These are phyloP conservation scores for Timandra comae DNA, from an alignment of 2,888 invertebrate genomes.

Conservation along the genomic window DNA sequence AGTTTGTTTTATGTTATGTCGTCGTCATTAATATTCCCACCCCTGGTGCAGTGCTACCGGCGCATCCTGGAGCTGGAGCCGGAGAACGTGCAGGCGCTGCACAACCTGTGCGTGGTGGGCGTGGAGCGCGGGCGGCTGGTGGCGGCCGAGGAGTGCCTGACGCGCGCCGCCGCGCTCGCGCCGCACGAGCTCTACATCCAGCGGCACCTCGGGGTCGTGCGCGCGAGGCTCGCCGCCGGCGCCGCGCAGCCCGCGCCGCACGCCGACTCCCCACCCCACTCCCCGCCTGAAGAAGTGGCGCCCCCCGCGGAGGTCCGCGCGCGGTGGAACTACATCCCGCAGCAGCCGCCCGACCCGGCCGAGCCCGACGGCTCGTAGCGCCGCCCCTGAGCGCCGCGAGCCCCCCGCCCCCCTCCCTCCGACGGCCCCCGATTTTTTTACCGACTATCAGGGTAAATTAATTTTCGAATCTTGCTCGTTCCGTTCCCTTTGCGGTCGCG, in stretches of 20 bases:
- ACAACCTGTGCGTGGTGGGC: constrained; percentile 97
- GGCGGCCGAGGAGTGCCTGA: constrained; percentile 90
- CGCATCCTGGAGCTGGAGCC: constrained; percentile 92
- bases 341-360: constrained; percentile 67
- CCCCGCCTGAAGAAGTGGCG: constrained; percentile 23
- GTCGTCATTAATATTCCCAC: too few relatives aligned
- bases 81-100: constrained; percentile 93
- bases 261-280: constrained; percentile 11
- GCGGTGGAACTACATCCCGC: constrained; percentile 72
- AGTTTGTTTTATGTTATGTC: too few relatives aligned
- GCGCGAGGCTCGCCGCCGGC: constrained; percentile 71
- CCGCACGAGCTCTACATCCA: constrained; percentile 94
- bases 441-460: constrained; percentile 24
- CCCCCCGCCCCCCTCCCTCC: constrained; percentile 16
- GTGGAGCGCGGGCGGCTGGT: constrained; percentile 92
- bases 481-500: constrained; percentile 3
- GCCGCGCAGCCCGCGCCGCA: constrained; percentile 5
- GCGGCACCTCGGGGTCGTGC: constrained; percentile 92
- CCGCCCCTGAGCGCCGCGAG: constrained; percentile 7
- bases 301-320: constrained; percentile 54
- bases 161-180: constrained; percentile 86
- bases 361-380: constrained; percentile 59
- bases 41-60: constrained; percentile 87
- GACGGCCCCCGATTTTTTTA: constrained; percentile 20
- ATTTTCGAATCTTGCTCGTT: constrained; percentile 15